Evolutionary conservation across 2,113 vertebrate species (phyloP).

Genomic region (Sinocyclocheilus rhinocerous): DNA sequence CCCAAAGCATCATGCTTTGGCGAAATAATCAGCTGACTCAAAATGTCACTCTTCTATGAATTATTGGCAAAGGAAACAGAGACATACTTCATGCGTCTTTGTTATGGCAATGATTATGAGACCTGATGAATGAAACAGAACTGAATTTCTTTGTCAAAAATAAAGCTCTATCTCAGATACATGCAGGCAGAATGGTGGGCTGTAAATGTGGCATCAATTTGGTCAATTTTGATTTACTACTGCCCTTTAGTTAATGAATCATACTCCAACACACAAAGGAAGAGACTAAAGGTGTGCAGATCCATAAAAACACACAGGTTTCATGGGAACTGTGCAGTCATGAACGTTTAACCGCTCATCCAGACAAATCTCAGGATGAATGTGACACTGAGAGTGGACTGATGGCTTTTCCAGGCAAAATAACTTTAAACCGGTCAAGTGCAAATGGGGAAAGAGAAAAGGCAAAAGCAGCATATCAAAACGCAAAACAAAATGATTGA

Average conservation of each 20-base stretch:
- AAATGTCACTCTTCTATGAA: slow-evolving; percentile 23
- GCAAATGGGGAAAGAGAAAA: slow-evolving; percentile 6
- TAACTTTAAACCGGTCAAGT: background rate
- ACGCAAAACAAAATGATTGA: background rate
- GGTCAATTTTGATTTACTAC: background rate
- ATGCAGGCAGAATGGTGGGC: background rate
- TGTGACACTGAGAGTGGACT: slow-evolving; percentile 22
- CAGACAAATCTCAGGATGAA: slow-evolving; percentile 30
- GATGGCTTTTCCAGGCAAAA: slow-evolving; percentile 40
- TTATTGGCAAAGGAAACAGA: background rate
- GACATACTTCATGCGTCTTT: slow-evolving; percentile 6
- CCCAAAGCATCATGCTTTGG: background rate
- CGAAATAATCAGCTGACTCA: background rate
- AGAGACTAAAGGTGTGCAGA: slow-evolving; percentile 2
- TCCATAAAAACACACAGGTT: slow-evolving; percentile 16
- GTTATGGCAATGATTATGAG: background rate
- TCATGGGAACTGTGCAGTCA: slow-evolving; percentile 7
- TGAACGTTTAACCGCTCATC: slow-evolving; percentile 30
- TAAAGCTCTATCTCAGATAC: background rate
- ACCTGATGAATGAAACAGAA: slow-evolving; percentile 45
- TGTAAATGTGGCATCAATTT: slow-evolving; percentile 39
- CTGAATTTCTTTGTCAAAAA: slow-evolving; percentile 18
- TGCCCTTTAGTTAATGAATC: background rate
- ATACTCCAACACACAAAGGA: background rate
- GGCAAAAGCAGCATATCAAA: slow-evolving; percentile 15